A percentile compares a stretch with the other conserved stretches of the same genome.
These are phyloP conservation scores for Enoplosus armatus DNA, from an alignment of 2,797 vertebrate species.

Conservation along the genomic window DNA sequence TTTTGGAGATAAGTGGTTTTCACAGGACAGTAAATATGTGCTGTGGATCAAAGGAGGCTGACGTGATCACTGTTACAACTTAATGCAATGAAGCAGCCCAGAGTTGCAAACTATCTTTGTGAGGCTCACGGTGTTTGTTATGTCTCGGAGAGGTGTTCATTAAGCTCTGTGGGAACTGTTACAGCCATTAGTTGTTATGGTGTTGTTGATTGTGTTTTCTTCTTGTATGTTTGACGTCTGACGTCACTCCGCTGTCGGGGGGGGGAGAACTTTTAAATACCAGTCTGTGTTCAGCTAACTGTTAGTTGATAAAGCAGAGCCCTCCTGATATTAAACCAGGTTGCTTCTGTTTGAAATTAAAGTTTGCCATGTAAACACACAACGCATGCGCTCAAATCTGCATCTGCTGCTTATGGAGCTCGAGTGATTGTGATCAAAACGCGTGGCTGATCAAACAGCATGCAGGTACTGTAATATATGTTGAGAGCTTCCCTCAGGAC, in stretches of 20 bases:
- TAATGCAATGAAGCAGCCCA: slow-evolving; percentile 25
- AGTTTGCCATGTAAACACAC: slow-evolving; percentile 31
- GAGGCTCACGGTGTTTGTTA: neutral
- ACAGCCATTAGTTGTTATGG: slow-evolving; percentile 2
- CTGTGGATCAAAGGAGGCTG: slow-evolving; percentile 37
- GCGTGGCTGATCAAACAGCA: slow-evolving; percentile 16
- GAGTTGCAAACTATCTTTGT: slow-evolving; percentile 12
- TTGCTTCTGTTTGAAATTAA: slow-evolving; percentile 22
- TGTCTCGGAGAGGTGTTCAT: slow-evolving; percentile 22
- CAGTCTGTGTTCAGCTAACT: slow-evolving; percentile 23
- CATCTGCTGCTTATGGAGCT: slow-evolving; percentile 27
- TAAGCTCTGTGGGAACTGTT: slow-evolving; percentile 21
- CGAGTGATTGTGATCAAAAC: slow-evolving; percentile 25
- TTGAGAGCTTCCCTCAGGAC: slow-evolving; percentile 2
- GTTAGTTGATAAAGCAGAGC: slow-evolving; percentile 17
- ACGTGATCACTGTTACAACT: slow-evolving; percentile 26
- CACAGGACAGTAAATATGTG: slow-evolving; percentile 23
- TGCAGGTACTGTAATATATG: neutral
- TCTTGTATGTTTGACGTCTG: neutral
- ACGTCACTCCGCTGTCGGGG: slow-evolving; percentile 10
- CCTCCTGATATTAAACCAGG: slow-evolving; percentile 1
- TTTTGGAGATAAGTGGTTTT: slow-evolving; percentile 14
- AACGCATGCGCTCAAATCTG: neutral
- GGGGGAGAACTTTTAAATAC: slow-evolving; percentile 46
- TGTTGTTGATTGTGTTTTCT: no score